Evolutionary conservation across 2,113 vertebrate species (phyloP).

Genomic region (Hydrochoerus hydrochaeris): DNA sequence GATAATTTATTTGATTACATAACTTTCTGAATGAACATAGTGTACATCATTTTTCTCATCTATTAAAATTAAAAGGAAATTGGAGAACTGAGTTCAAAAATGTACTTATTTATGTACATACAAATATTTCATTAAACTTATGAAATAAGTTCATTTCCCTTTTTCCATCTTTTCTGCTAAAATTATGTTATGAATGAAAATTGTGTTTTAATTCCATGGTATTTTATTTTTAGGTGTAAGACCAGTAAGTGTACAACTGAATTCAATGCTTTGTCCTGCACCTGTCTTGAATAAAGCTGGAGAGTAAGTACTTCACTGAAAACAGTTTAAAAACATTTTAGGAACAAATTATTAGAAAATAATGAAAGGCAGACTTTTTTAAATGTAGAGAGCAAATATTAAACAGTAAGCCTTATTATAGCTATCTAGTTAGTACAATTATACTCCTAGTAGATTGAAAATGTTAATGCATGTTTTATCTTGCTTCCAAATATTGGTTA

Average conservation of each 20-base stretch:
- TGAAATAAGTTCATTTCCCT: conserved; percentile 39
- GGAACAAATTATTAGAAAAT: neutral
- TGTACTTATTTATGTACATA: neutral
- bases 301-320: conserved; percentile 92
- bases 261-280: conserved; percentile 94
- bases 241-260: conserved; percentile 87
- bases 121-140: neutral
- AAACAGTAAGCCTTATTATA: conserved; percentile 67
- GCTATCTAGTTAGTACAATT: conserved; percentile 70
- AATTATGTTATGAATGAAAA: neutral
- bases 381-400: conserved; percentile 47
- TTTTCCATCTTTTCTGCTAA: neutral
- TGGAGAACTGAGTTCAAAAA: neutral
- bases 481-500: neutral
- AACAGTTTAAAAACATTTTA: neutral
- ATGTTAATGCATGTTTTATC: conserved; percentile 70
- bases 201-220: conserved; percentile 8
- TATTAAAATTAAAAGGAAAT: conserved; percentile 11
- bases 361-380: neutral
- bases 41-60: neutral
- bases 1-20: neutral
- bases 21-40: conserved; percentile 29
- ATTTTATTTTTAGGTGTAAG: conserved; percentile 89
- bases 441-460: conserved; percentile 68
- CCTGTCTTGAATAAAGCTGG: conserved; percentile 91